These are phyloP conservation scores for Abrostola triplasia DNA, from an alignment of 2,888 invertebrate genomes.

Conservation along the genomic window DNA sequence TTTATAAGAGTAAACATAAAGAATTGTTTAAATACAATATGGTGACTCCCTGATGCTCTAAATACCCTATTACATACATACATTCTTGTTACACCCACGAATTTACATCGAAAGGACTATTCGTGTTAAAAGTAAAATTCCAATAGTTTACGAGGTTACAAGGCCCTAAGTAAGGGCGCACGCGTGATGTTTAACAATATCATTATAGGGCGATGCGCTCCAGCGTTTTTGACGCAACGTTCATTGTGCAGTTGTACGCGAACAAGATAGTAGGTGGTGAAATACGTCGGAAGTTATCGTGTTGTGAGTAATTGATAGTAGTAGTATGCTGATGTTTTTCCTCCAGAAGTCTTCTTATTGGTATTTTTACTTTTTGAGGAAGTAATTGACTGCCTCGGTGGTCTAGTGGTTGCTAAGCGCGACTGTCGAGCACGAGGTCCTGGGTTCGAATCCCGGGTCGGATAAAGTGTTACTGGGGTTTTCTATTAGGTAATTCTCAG, in stretches of 20 bases:
- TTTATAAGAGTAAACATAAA: no score
- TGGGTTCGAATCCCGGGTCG: no score
- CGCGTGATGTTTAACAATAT: slow-evolving; percentile 40
- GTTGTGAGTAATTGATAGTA: slow-evolving; percentile 3
- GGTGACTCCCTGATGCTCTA: neutral
- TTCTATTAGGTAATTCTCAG: no score
- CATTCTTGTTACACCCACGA: slow-evolving; percentile 12
- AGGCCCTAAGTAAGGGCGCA: slow-evolving; percentile 31
- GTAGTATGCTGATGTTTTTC: neutral
- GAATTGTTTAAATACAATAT: no score
- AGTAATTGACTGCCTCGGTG: no score
- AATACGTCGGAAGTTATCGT: slow-evolving; percentile 4
- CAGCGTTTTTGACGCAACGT: neutral
- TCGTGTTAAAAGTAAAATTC: slow-evolving; percentile 31
- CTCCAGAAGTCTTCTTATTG: no score
- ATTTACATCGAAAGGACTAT: slow-evolving; percentile 26
- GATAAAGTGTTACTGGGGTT: no score
- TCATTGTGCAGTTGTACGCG: neutral
- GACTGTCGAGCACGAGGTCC: no score
- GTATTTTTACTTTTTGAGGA: no score
- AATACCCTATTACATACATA: slow-evolving; percentile 1
- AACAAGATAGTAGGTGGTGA: slow-evolving; percentile 16
- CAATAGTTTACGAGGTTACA: slow-evolving; percentile 29
- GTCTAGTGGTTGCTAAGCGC: no score
- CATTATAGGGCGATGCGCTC: slow-evolving; percentile 13